phyloP scores from a whole-genome alignment of 1,140 invertebrate species.

The Hyposmocoma kahamanoa region DNA sequence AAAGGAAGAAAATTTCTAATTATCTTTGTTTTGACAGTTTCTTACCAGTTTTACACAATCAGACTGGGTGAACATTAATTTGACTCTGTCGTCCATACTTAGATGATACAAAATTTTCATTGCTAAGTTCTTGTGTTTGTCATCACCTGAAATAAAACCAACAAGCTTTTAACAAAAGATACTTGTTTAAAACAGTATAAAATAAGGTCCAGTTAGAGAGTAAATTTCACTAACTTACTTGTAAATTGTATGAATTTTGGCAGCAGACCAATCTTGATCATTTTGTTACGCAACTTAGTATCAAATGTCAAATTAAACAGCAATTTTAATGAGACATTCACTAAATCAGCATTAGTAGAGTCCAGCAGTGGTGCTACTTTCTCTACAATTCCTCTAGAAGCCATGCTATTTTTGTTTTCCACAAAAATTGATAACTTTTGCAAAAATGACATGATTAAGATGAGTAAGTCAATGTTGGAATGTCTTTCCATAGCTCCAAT shows the following conservation, averaged over 20 bases:
- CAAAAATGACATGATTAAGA: conserved; percentile 94
- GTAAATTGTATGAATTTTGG: conserved; percentile 93
- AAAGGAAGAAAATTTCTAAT: no score
- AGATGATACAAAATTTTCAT: conserved; percentile 95
- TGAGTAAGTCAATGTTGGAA: conserved; percentile 88
- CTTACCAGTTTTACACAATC: conserved; percentile 93
- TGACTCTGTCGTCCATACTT: conserved; percentile 95
- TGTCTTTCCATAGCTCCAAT: conserved; percentile 91
- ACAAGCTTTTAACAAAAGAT: conserved; percentile 9
- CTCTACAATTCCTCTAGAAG: conserved; percentile 81
- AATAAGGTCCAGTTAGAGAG: background rate
- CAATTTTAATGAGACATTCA: conserved; percentile 90
- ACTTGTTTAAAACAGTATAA: background rate
- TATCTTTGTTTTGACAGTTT: no score
- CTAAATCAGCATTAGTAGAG: conserved; percentile 84
- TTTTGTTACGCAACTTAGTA: conserved; percentile 86
- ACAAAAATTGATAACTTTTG: conserved; percentile 96
- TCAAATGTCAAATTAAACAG: conserved; percentile 99
- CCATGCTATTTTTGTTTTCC: conserved; percentile 96
- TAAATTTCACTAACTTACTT: conserved; percentile 74
- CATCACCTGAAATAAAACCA: conserved; percentile 79
- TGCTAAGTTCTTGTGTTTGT: conserved; percentile 88
- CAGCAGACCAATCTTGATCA: conserved; percentile 92
- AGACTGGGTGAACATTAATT: conserved; percentile 95
- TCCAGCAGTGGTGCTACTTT: conserved; percentile 84